These are phyloP conservation scores for Callipepla californica DNA, from an alignment of 2,113 vertebrate genomes.

Conservation along the genomic window DNA sequence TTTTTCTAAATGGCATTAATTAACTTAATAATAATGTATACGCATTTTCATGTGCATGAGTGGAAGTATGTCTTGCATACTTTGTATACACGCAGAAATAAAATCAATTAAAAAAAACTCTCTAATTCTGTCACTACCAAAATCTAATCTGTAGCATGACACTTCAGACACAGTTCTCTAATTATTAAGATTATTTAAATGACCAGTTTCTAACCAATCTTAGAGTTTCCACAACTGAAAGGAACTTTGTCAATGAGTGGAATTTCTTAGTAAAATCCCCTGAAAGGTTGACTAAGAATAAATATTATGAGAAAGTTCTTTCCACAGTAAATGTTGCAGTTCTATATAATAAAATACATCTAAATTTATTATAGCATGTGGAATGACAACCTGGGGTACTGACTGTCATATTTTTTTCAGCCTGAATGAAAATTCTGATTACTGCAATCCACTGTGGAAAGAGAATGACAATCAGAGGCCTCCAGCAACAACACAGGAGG, in stretches of 20 bases:
- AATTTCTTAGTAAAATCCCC: background rate
- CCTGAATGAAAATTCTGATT: slow-evolving; percentile 78
- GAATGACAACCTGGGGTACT: slow-evolving; percentile 25
- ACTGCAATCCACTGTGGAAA: slow-evolving; percentile 58
- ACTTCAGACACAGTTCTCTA: background rate
- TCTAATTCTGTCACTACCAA: background rate
- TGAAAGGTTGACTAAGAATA: background rate
- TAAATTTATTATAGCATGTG: slow-evolving; percentile 19
- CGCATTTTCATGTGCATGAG: fast-evolving
- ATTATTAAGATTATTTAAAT: background rate
- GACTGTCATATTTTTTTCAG: slow-evolving; percentile 13
- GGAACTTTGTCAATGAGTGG: background rate
- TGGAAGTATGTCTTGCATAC: background rate
- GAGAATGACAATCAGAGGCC: slow-evolving; percentile 50
- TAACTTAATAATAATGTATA: background rate
- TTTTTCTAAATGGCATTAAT: background rate
- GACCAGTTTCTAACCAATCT: background rate
- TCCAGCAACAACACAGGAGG: slow-evolving; percentile 71
- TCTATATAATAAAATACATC: slow-evolving; percentile 34
- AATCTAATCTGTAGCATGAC: background rate
- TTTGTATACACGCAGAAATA: background rate
- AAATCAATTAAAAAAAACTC: background rate
- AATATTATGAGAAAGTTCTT: slow-evolving; percentile 4
- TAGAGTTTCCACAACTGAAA: background rate
- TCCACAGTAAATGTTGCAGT: background rate